A percentile compares a stretch with the other conserved stretches of the same genome.
Evolutionary conservation across 2,888 invertebrate species (phyloP).

Genomic region (Chalcosyrphus nemorum): DNA sequence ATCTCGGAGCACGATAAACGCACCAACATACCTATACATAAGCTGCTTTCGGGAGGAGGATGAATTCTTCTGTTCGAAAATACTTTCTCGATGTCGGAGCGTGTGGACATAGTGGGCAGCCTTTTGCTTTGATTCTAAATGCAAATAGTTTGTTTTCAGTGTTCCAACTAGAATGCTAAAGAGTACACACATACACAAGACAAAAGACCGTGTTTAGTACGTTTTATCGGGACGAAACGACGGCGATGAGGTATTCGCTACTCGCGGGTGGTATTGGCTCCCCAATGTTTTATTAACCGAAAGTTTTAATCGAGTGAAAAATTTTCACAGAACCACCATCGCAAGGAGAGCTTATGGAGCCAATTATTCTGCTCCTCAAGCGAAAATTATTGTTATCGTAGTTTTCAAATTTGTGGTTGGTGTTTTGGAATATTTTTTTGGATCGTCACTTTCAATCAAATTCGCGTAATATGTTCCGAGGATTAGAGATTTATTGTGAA

Average conservation of each 20-base stretch:
- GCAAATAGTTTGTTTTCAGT: constrained; percentile 59
- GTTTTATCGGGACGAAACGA: too few relatives aligned
- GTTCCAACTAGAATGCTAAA: neutral
- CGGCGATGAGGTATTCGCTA: neutral
- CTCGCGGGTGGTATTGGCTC: constrained; percentile 18
- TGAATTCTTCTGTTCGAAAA: constrained; percentile 51
- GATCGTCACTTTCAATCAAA: constrained; percentile 20
- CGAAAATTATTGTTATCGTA: constrained; percentile 10
- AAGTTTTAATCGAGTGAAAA: constrained; percentile 31
- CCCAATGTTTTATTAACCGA: constrained; percentile 57
- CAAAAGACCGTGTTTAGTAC: neutral
- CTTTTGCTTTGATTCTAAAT: constrained; percentile 14
- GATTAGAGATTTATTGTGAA: neutral
- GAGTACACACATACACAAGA: neutral
- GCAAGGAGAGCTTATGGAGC: constrained; percentile 22
- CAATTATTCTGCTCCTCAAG: constrained; percentile 19
- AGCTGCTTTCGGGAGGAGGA: constrained; percentile 19
- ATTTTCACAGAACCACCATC: constrained; percentile 7
- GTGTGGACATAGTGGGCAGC: constrained; percentile 1
- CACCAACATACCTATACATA: too few relatives aligned
- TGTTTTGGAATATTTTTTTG: neutral
- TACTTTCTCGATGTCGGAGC: constrained; percentile 9
- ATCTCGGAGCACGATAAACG: constrained; percentile 52
- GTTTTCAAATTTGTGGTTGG: constrained; percentile 44
- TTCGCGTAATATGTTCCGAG: neutral